Conservation (phyloP, 2,113 vertebrate genomes). For the Prunella himalayana region DNA sequence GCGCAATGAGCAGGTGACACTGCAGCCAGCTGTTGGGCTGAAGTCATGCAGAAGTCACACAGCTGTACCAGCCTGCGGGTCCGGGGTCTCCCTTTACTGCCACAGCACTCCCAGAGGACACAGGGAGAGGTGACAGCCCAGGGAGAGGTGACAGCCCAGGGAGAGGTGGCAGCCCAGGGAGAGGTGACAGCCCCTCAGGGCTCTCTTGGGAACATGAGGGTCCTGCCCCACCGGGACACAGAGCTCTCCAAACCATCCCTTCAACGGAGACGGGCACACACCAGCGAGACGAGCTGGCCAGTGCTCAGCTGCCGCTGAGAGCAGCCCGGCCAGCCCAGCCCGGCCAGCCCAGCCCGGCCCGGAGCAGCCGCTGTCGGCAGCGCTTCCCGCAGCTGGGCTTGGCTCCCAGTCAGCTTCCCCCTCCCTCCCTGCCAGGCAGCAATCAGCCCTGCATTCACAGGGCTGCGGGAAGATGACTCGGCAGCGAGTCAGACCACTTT, state of each 20-base stretch:
- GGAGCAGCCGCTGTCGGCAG: not conserved
- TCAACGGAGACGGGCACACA: fast-evolving
- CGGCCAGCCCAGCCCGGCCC: not conserved
- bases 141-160: not conserved
- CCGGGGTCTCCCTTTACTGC: not conserved
- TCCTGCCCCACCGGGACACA: not conserved
- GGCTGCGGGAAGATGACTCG: constrained; percentile 49
- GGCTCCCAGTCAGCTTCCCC: not conserved
- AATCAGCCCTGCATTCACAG: constrained; percentile 55
- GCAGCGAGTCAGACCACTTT: constrained; percentile 31
- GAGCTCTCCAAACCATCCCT: not conserved
- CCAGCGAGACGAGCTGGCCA: not conserved
- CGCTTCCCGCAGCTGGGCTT: constrained; percentile 48
- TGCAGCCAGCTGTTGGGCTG: not conserved
- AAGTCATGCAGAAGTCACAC: not conserved
- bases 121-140: not conserved
- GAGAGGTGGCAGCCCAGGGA: not conserved
- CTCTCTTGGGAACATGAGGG: fast-evolving
- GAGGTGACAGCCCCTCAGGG: too few species aligned
- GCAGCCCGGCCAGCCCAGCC: not conserved
- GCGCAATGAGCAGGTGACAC: not conserved
- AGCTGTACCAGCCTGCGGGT: not conserved
- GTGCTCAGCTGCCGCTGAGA: not conserved
- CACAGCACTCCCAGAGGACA: not conserved
- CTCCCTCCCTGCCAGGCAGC: constrained; percentile 8